Base-by-base conservation (phyloP, 2,888 invertebrate genomes). In the Trachelus troglodyta region DNA sequence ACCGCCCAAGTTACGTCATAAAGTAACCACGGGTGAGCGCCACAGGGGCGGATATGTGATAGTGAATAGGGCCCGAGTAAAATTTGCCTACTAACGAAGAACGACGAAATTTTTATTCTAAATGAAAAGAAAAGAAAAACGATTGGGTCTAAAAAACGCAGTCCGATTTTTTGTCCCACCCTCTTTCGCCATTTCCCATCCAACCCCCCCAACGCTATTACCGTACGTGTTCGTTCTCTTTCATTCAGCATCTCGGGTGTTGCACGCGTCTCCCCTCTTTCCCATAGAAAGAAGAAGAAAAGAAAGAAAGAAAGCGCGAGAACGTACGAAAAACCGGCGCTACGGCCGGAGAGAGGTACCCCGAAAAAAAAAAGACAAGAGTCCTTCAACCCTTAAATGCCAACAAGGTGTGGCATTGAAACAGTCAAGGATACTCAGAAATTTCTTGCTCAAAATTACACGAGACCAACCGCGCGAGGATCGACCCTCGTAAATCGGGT, bases 1-100 rank as follows among this genome's bases (percentile, higher is more conserved):
- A 86, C 85, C 86, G 81, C 81, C 77, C 31, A 87, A 86, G 85
- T 85, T 85, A 40, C 12, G 15, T 4, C 40, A 15, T 40, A 40
- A 15, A 4, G 12, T 40, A 40, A 34, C 40, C 40, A 15, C 40
- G 15, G 12, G 1, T 56, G 23, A 56, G 6, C 9, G 23, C 9
- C 71, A 30, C 71, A 30, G 9, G 31, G 31, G 11, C 15, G 31
- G 4, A 30, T 69, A 33, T 0, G 69, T 0, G 31, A 71, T 9
- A 34, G 12, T 12, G 12, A 9, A 23, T 56, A 56, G 56, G 15
- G 15, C 56, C 56, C 9, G 56, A 56, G 56, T 56, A 56, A 56
- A 9, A 56, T 56, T 56, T 56, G 9, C 56, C 9, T 23, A 3
- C 56, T 2, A 23, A 23, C 6, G 15, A 15, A 15, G 1, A 56